Percentiles rank a stretch among this genome's conserved stretches.
phyloP scores from a whole-genome alignment of 2,113 vertebrate species.

The Lethenteron camtschaticum region DNA sequence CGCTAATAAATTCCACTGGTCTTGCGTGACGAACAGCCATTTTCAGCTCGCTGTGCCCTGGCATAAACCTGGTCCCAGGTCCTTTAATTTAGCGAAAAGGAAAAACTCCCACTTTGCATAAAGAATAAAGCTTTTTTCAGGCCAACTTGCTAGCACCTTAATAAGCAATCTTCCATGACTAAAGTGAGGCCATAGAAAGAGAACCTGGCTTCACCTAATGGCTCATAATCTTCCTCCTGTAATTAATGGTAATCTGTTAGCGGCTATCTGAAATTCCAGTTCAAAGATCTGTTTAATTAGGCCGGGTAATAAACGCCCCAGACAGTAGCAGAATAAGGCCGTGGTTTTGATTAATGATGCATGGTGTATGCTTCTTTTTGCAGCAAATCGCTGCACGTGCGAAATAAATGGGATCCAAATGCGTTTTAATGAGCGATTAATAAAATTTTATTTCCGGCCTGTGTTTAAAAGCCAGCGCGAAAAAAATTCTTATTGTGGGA shows the following conservation, averaged over 20 bases:
- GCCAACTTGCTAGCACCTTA: not conserved
- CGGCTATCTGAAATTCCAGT: conserved; percentile 5
- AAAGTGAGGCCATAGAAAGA: not conserved
- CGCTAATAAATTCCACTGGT: too few relatives aligned
- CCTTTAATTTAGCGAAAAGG: too few relatives aligned
- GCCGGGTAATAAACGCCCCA: conserved; percentile 4
- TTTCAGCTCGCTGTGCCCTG: too few relatives aligned
- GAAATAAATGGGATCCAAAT: too few relatives aligned
- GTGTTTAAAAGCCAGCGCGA: too few relatives aligned
- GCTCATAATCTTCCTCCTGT: conserved; percentile 5
- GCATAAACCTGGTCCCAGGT: too few relatives aligned
- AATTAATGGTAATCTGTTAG: conserved; percentile 6
- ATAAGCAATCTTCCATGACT: conserved; percentile 2
- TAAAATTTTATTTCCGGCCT: too few relatives aligned
- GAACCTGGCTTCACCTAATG: conserved; percentile 5
- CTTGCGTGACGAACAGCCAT: too few relatives aligned
- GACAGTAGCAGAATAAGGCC: conserved; percentile 4
- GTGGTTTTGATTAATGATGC: conserved; percentile 5
- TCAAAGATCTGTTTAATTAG: conserved; percentile 6
- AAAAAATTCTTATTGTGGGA: too few relatives aligned
- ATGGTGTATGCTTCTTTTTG: conserved; percentile 1
- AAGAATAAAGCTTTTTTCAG: too few relatives aligned
- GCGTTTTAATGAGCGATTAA: too few relatives aligned
- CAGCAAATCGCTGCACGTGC: not conserved
- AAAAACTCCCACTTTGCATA: too few relatives aligned